These are phyloP conservation scores for Gymnarchus niloticus DNA, from an alignment of 2,113 vertebrate genomes.

Conservation along the genomic window DNA sequence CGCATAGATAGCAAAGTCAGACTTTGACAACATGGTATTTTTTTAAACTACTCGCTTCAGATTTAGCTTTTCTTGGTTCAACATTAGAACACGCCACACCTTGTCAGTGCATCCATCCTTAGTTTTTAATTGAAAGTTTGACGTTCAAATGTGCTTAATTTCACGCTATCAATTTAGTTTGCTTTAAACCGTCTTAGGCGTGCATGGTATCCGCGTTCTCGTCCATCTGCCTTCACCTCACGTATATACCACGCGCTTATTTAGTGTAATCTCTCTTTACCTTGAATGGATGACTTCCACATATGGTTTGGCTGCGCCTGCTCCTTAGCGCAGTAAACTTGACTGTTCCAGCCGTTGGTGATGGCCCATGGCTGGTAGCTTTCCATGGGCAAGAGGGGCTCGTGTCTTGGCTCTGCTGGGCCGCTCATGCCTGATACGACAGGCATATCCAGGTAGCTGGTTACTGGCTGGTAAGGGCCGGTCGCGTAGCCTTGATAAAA, in stretches of 20 bases:
- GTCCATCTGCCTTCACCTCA: background rate
- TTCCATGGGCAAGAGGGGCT: slow-evolving; percentile 87
- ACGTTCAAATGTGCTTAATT: background rate
- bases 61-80: background rate
- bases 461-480: slow-evolving; percentile 86
- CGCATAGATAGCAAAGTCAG: background rate
- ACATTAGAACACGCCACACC: background rate
- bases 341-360: slow-evolving; percentile 92
- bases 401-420: slow-evolving; percentile 83
- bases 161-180: background rate
- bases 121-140: background rate
- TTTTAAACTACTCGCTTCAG: background rate
- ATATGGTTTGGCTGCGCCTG: slow-evolving; percentile 84
- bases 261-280: slow-evolving; percentile 51
- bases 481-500: slow-evolving; percentile 94
- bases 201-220: background rate
- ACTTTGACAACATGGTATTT: no score
- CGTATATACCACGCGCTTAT: background rate
- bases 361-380: slow-evolving; percentile 96
- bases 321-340: slow-evolving; percentile 95
- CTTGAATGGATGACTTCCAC: slow-evolving; percentile 91
- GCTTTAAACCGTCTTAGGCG: background rate
- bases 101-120: background rate
- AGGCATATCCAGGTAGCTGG: slow-evolving; percentile 90
- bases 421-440: slow-evolving; percentile 83